Conservation (phyloP, 2,888 invertebrate species). For the Dryobotodes eremita region DNA sequence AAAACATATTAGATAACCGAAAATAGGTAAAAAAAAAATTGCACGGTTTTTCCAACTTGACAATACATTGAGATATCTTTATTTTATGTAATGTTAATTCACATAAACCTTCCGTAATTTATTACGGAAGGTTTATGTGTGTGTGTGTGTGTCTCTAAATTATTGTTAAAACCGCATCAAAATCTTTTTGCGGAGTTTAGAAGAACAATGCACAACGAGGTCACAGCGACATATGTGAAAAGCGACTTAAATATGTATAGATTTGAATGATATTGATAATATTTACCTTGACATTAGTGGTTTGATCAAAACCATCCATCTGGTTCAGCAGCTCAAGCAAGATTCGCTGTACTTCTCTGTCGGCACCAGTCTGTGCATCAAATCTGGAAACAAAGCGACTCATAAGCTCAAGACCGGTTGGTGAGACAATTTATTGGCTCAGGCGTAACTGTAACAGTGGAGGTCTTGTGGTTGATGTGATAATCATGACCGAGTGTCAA, state of each 20-base stretch:
- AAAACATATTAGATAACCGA: neutral
- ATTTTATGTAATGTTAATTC: neutral
- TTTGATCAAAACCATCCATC: conserved; percentile 99
- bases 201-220: neutral
- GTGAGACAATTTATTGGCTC: neutral
- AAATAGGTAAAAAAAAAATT: neutral
- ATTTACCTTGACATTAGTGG: conserved; percentile 99
- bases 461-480: neutral
- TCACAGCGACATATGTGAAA: neutral
- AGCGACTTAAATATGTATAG: neutral
- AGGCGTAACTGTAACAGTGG: neutral
- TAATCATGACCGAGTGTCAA: neutral
- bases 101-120: neutral
- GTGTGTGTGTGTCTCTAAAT: no score
- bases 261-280: neutral
- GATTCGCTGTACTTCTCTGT: conserved; percentile 99
- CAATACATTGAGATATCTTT: neutral
- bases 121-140: no score
- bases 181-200: neutral
- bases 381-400: conserved; percentile 88
- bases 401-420: neutral
- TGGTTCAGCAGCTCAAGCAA: conserved; percentile 99
- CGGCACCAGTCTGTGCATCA: conserved; percentile 99
- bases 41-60: neutral
- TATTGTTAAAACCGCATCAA: neutral